phyloP scores from a whole-genome alignment of 2,113 vertebrate genomes.

The Speoplatyrhinus poulsoni region DNA sequence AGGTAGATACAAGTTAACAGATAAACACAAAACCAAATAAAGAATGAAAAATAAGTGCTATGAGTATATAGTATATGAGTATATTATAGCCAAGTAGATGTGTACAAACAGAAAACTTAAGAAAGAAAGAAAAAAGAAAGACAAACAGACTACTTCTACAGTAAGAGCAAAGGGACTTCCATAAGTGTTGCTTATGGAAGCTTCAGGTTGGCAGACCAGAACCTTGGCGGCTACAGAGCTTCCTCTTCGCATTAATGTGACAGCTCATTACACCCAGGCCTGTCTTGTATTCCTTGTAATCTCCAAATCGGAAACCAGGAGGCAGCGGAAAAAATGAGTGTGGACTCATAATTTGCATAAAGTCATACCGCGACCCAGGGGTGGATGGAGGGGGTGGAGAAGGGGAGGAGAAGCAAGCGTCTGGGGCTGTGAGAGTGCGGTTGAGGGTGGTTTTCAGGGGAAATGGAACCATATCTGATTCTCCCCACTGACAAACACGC shows the following conservation, averaged over 20 bases:
- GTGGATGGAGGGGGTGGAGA: constrained; percentile 9
- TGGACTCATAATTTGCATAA: constrained; percentile 27
- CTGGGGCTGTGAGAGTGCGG: constrained; percentile 29
- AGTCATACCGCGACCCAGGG: constrained; percentile 7
- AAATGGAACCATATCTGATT: constrained; percentile 67
- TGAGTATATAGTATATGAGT: too few species aligned
- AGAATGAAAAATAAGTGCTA: background rate
- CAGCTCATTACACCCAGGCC: constrained; percentile 13
- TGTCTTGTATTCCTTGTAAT: constrained; percentile 28
- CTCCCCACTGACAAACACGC: constrained; percentile 62
- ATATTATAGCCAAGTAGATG: too few species aligned
- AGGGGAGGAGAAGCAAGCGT: constrained; percentile 2
- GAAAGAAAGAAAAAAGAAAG: background rate
- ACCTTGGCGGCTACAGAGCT: background rate
- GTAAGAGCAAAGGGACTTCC: background rate
- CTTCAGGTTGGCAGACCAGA: background rate
- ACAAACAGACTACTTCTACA: too few species aligned
- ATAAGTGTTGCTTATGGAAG: background rate
- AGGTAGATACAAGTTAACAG: background rate
- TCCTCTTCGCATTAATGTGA: constrained; percentile 26
- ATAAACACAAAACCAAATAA: background rate
- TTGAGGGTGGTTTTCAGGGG: constrained; percentile 62
- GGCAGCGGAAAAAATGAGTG: background rate
- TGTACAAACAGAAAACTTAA: background rate
- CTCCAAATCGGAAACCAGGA: constrained; percentile 11